These are phyloP conservation scores for Callopanchax toddi DNA, from an alignment of 2,113 vertebrate genomes.

Conservation along the genomic window DNA sequence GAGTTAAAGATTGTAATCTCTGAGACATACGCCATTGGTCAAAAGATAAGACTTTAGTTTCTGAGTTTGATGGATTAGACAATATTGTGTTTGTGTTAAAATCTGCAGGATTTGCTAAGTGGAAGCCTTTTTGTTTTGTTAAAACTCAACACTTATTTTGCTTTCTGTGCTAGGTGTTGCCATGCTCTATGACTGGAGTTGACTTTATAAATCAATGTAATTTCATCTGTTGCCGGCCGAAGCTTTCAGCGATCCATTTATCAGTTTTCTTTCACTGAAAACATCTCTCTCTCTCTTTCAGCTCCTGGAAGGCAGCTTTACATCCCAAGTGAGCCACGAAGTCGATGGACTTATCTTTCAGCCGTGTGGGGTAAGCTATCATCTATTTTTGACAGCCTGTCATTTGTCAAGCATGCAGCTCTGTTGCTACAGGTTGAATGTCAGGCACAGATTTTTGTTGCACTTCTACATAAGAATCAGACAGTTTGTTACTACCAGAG, in stretches of 20 bases:
- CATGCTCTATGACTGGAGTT: not conserved
- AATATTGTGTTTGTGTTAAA: not conserved
- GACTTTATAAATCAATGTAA: slow-evolving; percentile 33
- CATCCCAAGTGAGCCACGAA: slow-evolving; percentile 97
- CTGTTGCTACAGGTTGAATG: slow-evolving; percentile 32
- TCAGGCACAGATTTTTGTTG: slow-evolving; percentile 13
- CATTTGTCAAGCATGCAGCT: slow-evolving; percentile 29
- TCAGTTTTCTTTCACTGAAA: slow-evolving; percentile 26
- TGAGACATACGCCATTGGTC: slow-evolving; percentile 28
- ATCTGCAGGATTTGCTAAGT: slow-evolving; percentile 13
- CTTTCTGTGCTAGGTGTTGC: slow-evolving; percentile 9
- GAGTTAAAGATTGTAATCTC: slow-evolving; percentile 45
- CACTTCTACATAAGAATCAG: slow-evolving; percentile 4
- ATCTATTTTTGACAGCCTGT: slow-evolving; percentile 33
- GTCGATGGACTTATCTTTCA: slow-evolving; percentile 98
- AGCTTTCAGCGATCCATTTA: slow-evolving; percentile 9
- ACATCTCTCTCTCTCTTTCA: slow-evolving; percentile 66
- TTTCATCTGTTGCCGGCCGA: slow-evolving; percentile 12
- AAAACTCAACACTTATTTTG: slow-evolving; percentile 6
- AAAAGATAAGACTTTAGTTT: slow-evolving; percentile 20
- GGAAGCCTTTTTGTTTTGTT: not conserved
- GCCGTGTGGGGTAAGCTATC: slow-evolving; percentile 90
- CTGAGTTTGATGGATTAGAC: slow-evolving; percentile 8
- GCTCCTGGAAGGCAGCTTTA: slow-evolving; percentile 97
- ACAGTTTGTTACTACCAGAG: slow-evolving; percentile 51